A percentile compares a stretch with the other conserved stretches of the same genome.
Evolutionary conservation across 2,113 vertebrate species (phyloP).

Genomic region (Pseudorectes ferrugineus): DNA sequence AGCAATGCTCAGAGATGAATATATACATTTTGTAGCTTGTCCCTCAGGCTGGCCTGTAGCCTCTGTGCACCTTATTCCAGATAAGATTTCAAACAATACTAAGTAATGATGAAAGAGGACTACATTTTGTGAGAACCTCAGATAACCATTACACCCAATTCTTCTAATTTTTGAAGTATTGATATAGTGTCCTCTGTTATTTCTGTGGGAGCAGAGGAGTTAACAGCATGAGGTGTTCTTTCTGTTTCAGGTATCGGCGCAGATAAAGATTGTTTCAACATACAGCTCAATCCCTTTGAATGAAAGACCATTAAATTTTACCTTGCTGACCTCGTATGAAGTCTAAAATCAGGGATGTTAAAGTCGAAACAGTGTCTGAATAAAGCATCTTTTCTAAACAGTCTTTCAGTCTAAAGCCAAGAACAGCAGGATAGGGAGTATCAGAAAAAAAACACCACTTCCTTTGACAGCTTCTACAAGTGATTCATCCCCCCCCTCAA

Average conservation of each 20-base stretch:
- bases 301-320: not conserved
- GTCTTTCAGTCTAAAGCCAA: not conserved
- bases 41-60: not conserved
- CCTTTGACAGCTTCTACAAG: not conserved
- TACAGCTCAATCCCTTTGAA: not conserved
- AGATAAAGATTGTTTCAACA: not conserved
- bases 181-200: not conserved
- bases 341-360: not conserved
- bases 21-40: not conserved
- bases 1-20: not conserved
- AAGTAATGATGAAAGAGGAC: not conserved
- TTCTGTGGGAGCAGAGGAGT: not conserved
- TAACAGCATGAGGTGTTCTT: not conserved
- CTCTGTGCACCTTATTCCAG: not conserved
- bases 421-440: not conserved
- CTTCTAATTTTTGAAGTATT: not conserved
- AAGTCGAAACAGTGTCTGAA: not conserved
- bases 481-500: not conserved
- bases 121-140: not conserved
- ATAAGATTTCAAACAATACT: not conserved
- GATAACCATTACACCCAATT: not conserved
- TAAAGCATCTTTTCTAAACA: not conserved
- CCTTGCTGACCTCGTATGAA: not conserved
- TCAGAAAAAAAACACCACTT: not conserved
- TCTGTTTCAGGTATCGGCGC: not conserved